These are phyloP conservation scores for Catamblyrhynchus diadema DNA, from an alignment of 2,797 vertebrate species.

Conservation along the genomic window DNA sequence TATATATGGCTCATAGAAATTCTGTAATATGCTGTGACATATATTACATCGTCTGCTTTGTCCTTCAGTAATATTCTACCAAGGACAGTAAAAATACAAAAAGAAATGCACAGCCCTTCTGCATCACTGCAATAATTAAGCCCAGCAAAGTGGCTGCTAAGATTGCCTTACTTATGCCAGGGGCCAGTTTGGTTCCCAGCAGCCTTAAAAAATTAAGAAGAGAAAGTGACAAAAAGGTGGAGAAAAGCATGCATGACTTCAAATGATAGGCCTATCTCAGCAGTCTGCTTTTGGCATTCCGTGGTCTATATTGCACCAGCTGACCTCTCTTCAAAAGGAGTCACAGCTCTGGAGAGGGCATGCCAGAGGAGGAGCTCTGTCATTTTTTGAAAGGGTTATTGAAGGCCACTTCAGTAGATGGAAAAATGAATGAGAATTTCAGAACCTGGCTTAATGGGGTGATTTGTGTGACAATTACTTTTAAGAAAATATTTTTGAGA, in stretches of 20 bases:
- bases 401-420: not conserved
- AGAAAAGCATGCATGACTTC: not conserved
- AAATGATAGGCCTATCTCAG: not conserved
- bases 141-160: not conserved
- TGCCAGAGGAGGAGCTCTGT: not conserved
- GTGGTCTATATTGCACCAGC: not conserved
- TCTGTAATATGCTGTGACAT: not conserved
- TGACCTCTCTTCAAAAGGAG: conserved; percentile 11
- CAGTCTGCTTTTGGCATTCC: not conserved
- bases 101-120: not conserved
- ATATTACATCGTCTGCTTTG: not conserved
- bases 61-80: not conserved
- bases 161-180: not conserved
- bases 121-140: conserved; percentile 26
- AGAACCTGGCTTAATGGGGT: not conserved
- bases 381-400: conserved; percentile 20
- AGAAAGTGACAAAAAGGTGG: conserved; percentile 26
- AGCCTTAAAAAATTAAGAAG: conserved; percentile 10
- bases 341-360: not conserved
- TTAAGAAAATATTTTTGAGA: not conserved
- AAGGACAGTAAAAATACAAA: conserved; percentile 2
- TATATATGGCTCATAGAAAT: not conserved
- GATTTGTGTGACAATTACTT: not conserved
- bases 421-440: conserved; percentile 14
- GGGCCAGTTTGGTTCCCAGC: not conserved